phyloP scores from a whole-genome alignment of 2,797 vertebrate genomes.

The Sebastes nivosus region DNA sequence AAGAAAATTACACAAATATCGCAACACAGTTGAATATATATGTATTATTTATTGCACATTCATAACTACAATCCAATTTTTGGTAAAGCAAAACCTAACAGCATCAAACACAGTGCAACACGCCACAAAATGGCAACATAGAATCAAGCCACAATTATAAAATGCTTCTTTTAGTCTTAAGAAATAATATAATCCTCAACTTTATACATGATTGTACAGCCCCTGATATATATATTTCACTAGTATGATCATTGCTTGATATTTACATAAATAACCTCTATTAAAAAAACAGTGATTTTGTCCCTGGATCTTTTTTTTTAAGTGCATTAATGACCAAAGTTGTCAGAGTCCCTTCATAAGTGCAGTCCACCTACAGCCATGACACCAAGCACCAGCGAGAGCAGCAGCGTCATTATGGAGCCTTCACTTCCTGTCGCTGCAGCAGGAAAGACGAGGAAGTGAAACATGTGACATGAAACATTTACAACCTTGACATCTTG shows the following conservation, averaged over 20 bases:
- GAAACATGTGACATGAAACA: neutral
- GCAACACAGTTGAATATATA: neutral
- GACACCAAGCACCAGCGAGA: constrained; percentile 30
- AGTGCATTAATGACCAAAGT: constrained; percentile 15
- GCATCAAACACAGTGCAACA: constrained; percentile 20
- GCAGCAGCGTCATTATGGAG: constrained; percentile 24
- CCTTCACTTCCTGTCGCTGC: constrained; percentile 10
- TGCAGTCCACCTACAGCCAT: constrained; percentile 4
- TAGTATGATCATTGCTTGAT: neutral
- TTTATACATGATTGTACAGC: neutral
- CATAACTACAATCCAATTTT: constrained; percentile 25
- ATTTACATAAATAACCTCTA: constrained; percentile 10
- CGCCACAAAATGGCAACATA: constrained; percentile 2
- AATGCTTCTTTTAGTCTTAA: neutral
- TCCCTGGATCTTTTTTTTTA: constrained; percentile 5
- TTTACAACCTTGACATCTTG: neutral
- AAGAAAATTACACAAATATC: neutral
- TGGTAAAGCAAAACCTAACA: constrained; percentile 8
- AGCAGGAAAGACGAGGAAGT: neutral
- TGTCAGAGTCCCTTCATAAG: constrained; percentile 25
- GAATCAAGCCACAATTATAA: constrained; percentile 6
- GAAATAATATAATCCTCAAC: neutral
- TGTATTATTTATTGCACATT: constrained; percentile 56
- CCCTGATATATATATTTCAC: neutral
- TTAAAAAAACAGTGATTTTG: constrained; percentile 39